These are phyloP conservation scores for Terrapene triunguis DNA, from an alignment of 2,113 vertebrate species.

Conservation along the genomic window DNA sequence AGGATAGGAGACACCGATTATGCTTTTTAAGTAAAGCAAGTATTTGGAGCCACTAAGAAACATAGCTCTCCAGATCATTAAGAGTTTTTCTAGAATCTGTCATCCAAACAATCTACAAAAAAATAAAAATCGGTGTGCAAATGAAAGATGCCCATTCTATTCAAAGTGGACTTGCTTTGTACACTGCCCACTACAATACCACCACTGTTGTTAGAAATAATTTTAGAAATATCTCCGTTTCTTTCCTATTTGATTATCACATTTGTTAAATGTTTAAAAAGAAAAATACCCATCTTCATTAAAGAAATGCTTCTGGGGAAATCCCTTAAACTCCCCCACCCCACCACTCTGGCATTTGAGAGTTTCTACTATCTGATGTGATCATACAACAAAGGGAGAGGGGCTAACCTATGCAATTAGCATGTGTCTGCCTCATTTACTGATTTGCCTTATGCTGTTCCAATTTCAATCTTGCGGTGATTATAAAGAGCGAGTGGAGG, in stretches of 20 bases:
- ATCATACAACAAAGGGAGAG: neutral
- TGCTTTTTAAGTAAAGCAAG: neutral
- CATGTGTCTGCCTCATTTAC: neutral
- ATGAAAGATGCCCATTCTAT: rapidly evolving
- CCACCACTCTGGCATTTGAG: neutral
- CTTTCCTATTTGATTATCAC: rapidly evolving
- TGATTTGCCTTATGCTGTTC: neutral
- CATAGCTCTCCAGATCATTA: neutral
- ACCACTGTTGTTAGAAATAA: neutral
- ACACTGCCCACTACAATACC: neutral
- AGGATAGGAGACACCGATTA: neutral
- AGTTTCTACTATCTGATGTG: rapidly evolving
- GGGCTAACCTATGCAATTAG: neutral
- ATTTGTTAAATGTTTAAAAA: neutral
- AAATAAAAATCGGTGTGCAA: too few species aligned
- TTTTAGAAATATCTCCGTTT: neutral
- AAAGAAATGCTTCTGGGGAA: neutral
- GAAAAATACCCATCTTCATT: neutral
- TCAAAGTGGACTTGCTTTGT: rapidly evolving
- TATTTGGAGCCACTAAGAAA: neutral
- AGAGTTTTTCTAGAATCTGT: neutral
- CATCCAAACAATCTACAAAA: too few species aligned
- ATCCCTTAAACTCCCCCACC: neutral
- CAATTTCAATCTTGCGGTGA: neutral
- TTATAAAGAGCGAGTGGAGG: neutral